A percentile compares a stretch with the other conserved stretches of the same genome.
Conservation (phyloP, 1,140 invertebrate species). For the Coenobita brevimanus region DNA sequence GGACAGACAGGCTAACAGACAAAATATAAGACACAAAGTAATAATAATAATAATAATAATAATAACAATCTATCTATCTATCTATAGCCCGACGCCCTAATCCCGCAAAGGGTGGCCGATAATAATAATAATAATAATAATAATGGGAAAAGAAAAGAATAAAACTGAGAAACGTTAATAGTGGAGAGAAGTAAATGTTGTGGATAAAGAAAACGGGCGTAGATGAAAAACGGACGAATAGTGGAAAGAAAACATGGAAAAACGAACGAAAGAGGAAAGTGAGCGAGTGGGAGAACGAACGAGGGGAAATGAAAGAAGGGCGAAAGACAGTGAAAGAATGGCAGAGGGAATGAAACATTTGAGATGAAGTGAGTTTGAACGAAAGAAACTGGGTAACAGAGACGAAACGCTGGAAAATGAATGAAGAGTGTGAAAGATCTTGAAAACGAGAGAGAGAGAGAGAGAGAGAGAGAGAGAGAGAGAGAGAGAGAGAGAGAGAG, state of each 20-base stretch:
- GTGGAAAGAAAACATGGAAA: not conserved
- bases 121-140: conserved; percentile 17
- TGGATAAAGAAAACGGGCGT: not conserved
- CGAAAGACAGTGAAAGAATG: not conserved
- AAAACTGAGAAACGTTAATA: not conserved
- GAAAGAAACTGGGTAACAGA: not conserved
- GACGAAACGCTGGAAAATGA: not conserved
- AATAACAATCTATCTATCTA: not conserved
- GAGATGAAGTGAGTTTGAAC: not conserved
- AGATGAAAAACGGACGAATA: not conserved
- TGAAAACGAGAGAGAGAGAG: not conserved
- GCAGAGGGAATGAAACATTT: not conserved
- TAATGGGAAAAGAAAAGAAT: not conserved
- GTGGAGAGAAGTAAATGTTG: not conserved
- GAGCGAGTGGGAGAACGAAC: not conserved
- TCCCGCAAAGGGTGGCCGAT: too few species aligned
- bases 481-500: not conserved
- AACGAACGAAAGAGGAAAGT: not conserved
- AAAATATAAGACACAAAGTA: too few species aligned
- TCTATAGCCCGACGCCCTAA: too few species aligned
- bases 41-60: not conserved
- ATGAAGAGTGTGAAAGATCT: not conserved
- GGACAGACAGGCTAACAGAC: too few species aligned
- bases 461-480: conserved; percentile 27
- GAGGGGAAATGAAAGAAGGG: not conserved